phyloP scores from a whole-genome alignment of 2,888 invertebrate genomes.

The Therioaphis trifolii region DNA sequence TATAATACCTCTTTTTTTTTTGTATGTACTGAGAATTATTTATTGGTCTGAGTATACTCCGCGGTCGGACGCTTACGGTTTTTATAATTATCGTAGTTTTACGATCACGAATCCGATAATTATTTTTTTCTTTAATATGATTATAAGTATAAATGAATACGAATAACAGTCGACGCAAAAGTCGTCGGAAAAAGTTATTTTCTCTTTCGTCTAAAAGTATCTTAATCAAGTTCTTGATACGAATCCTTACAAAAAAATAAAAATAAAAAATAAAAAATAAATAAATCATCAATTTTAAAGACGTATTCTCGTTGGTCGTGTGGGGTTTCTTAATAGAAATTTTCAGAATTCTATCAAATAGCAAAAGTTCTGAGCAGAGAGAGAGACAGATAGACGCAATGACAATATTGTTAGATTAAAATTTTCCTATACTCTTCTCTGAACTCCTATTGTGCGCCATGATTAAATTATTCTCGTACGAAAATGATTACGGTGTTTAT shows the following conservation, averaged over 20 bases:
- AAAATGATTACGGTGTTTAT: background rate
- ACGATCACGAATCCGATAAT: too few species aligned
- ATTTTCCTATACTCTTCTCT: background rate
- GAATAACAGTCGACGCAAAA: background rate
- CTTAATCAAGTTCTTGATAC: background rate
- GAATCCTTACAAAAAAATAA: background rate
- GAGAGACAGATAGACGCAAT: background rate
- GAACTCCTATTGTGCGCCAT: background rate
- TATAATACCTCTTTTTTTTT: background rate
- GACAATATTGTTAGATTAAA: background rate
- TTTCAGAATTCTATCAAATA: background rate
- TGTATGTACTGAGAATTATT: background rate
- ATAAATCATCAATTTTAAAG: background rate
- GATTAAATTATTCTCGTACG: background rate
- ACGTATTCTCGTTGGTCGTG: too few species aligned
- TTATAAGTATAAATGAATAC: too few species aligned
- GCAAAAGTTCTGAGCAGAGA: background rate
- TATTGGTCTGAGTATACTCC: background rate
- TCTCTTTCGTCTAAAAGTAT: background rate
- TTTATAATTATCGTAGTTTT: too few species aligned
- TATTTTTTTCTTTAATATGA: too few species aligned
- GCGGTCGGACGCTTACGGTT: too few species aligned
- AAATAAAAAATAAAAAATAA: too few species aligned
- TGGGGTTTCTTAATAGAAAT: background rate
- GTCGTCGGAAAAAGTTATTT: background rate